These are phyloP conservation scores for Zoroaster sp. DNA, from an alignment of 53 echinoderm and acorn worm species.

Conservation along the genomic window DNA sequence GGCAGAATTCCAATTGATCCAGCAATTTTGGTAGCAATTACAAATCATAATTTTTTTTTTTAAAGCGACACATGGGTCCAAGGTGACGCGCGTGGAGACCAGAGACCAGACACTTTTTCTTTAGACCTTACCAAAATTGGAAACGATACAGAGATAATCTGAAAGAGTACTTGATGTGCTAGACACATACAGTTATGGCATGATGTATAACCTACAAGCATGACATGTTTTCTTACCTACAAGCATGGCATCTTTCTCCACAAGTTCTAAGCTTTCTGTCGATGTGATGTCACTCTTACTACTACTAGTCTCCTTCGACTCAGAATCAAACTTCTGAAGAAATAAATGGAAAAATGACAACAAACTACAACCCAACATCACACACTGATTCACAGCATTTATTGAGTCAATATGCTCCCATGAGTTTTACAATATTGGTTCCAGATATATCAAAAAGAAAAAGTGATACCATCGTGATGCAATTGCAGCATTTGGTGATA, in stretches of 20 bases:
- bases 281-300: constrained; percentile 28
- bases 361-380: not conserved
- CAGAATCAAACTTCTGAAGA: constrained; percentile 14
- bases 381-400: not conserved
- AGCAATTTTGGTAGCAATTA: too few species aligned
- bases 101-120: too few species aligned
- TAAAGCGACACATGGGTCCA: too few species aligned
- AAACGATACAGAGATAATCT: too few species aligned
- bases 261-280: not conserved
- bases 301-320: constrained; percentile 36
- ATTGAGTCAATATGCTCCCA: not conserved
- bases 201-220: not conserved
- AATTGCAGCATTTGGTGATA: too few species aligned
- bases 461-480: too few species aligned
- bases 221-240: constrained; percentile 46
- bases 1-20: too few species aligned
- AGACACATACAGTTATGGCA: not conserved
- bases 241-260: constrained; percentile 60
- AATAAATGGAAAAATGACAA: not conserved
- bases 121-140: too few species aligned
- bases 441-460: not conserved
- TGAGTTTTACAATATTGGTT: not conserved
- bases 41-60: too few species aligned
- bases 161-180: too few species aligned
- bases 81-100: too few species aligned